Conservation (phyloP, 2,888 invertebrate species). For the Noctua janthina region DNA sequence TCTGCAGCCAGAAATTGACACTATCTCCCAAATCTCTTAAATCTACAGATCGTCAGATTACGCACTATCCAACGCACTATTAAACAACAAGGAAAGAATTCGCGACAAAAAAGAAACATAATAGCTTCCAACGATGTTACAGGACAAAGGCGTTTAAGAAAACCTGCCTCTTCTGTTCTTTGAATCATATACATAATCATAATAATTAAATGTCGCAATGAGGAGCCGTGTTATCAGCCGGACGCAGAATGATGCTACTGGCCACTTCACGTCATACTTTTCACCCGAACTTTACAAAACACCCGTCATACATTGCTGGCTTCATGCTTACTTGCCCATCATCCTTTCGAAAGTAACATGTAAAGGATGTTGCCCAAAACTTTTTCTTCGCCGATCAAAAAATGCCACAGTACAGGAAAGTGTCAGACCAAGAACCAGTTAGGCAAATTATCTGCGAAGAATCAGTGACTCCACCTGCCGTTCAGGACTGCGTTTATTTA, state of each 20-base stretch:
- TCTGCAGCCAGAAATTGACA: constrained; percentile 23
- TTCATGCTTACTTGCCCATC: background rate
- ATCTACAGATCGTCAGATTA: constrained; percentile 59
- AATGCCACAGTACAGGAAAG: constrained; percentile 68
- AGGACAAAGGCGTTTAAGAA: constrained; percentile 63
- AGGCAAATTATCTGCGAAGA: constrained; percentile 87
- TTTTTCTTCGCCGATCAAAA: background rate
- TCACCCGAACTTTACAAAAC: background rate
- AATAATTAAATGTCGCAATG: constrained; percentile 84
- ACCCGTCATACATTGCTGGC: constrained; percentile 34
- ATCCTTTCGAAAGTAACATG: background rate
- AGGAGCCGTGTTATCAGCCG: constrained; percentile 81
- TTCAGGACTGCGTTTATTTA: constrained; percentile 73
- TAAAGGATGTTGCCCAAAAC: constrained; percentile 1
- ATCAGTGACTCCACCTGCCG: constrained; percentile 87
- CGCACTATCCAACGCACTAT: constrained; percentile 49
- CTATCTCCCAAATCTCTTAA: constrained; percentile 35
- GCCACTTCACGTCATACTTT: constrained; percentile 63
- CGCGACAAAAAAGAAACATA: constrained; percentile 50
- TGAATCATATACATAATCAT: constrained; percentile 82
- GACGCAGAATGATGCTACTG: constrained; percentile 77
- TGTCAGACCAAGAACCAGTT: constrained; percentile 86
- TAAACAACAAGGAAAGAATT: constrained; percentile 50
- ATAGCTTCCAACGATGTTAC: constrained; percentile 63
- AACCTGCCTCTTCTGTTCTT: constrained; percentile 75